Evolutionary conservation across 2,113 vertebrate species (phyloP).

Genomic region (Podarcis cretensis): DNA sequence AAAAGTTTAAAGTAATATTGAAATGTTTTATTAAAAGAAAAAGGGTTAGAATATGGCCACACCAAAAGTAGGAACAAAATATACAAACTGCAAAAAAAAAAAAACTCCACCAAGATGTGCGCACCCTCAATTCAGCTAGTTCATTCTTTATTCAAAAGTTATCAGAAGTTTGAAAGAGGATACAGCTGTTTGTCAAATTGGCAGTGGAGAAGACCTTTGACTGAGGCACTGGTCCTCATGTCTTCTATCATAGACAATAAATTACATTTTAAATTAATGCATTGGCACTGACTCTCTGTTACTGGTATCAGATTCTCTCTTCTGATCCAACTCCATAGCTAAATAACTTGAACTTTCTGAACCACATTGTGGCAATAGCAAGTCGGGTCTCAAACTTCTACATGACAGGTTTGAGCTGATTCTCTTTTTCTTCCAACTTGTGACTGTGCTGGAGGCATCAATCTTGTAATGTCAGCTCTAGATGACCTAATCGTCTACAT

Average conservation of each 20-base stretch:
- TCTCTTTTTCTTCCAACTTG: conserved; percentile 26
- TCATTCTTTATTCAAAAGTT: background rate
- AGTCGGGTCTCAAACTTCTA: background rate
- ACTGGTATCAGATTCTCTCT: background rate
- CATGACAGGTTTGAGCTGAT: background rate
- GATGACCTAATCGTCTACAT: conserved; percentile 49
- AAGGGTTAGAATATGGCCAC: background rate
- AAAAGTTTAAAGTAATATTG: background rate
- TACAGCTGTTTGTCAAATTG: background rate
- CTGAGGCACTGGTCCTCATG: background rate
- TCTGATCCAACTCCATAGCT: background rate
- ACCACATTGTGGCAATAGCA: background rate
- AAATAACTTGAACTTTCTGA: background rate
- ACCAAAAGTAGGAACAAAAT: background rate
- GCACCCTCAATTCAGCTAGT: background rate
- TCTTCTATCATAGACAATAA: background rate
- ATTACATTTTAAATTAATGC: background rate
- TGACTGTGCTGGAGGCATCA: background rate
- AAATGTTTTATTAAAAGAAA: background rate
- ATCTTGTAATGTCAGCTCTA: conserved; percentile 1
- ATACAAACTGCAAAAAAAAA: background rate
- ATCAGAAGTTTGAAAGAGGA: background rate
- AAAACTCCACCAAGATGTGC: background rate
- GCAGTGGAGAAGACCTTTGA: background rate
- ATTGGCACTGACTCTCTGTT: background rate